Percentiles rank a stretch among this genome's conserved stretches.
These are phyloP conservation scores for Sycophila sp. DNA, from an alignment of 1,140 invertebrate genomes.

Conservation along the genomic window DNA sequence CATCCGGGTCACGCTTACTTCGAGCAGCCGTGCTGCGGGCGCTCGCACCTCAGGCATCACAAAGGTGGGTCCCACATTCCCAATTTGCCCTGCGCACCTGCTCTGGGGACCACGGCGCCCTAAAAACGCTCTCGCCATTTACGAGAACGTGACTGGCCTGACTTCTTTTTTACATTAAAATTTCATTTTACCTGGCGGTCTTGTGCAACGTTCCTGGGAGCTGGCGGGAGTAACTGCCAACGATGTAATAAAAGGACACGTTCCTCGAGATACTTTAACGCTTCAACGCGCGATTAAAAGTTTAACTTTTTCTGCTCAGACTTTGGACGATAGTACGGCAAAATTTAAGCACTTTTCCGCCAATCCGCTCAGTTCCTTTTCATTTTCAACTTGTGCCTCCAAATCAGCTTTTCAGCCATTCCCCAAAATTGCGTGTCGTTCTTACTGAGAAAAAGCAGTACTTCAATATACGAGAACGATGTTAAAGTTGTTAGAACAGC, in stretches of 20 bases:
- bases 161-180: not conserved
- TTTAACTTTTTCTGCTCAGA: too few species aligned
- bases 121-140: not conserved
- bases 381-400: too few species aligned
- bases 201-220: not conserved
- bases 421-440: too few species aligned
- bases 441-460: too few species aligned
- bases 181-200: not conserved
- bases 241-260: not conserved
- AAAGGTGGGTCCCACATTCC: conserved; percentile 55
- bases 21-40: conserved; percentile 64
- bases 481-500: too few species aligned
- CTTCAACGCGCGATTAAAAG: not conserved
- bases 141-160: not conserved
- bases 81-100: too few species aligned
- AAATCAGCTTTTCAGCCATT: too few species aligned
- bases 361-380: too few species aligned
- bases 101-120: too few species aligned
- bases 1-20: conserved; percentile 66
- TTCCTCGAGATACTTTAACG: not conserved
- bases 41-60: conserved; percentile 63
- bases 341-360: too few species aligned
- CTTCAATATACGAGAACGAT: too few species aligned
- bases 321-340: too few species aligned
- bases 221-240: not conserved